Evolutionary conservation across 2,113 vertebrate genomes (phyloP), one percentile per base, ranked within the genome.

Genomic region (Burhinus bistriatus): DNA sequence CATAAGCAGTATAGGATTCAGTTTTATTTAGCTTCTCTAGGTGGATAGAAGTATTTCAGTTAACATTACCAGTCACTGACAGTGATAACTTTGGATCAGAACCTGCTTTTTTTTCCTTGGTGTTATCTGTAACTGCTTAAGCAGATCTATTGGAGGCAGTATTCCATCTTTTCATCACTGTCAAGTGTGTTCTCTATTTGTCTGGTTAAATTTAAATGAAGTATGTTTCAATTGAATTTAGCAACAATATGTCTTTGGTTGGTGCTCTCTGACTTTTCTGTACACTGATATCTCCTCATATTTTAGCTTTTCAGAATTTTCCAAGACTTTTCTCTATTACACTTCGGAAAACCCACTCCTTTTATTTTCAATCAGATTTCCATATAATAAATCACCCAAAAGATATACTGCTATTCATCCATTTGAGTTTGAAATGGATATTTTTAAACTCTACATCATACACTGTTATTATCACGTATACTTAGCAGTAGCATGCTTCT

Each of bases 181-280:
- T 90, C 55, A 87, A 17, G 62, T 78, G 30, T 77, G 20, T 42
- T 71, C 12, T 85, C 11, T 18, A 76, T 73, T 96, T 96, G 11
- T 58, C 29, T 92, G 15, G 9, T 79, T 91, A 90, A 85, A 89
- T 83, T 83, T 79, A 90, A 86, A 89, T 96, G 54, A 83, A 54
- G 9, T 11, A 9, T 75, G 22, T 79, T 90, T 83, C 26, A 68
- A 72, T 88, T 4, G 86, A 45, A 38, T 92, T 94, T 84, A 77
- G 25, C 45, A 91, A 96, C 95, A 32, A 36, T 51, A 7, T 21
- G 14, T 75, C 62, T 96, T 40, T 86, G 12, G 6, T 78, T 96
- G 14, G 9, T 90, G 25, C 23, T 75, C 34, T 91, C 81, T 78
- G 51, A 65, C 38, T 83, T 93, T 57, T 52, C 32, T 79, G 36